Evolutionary conservation across 1,140 invertebrate genomes (phyloP).

Genomic region (Brachionus koreanus): DNA sequence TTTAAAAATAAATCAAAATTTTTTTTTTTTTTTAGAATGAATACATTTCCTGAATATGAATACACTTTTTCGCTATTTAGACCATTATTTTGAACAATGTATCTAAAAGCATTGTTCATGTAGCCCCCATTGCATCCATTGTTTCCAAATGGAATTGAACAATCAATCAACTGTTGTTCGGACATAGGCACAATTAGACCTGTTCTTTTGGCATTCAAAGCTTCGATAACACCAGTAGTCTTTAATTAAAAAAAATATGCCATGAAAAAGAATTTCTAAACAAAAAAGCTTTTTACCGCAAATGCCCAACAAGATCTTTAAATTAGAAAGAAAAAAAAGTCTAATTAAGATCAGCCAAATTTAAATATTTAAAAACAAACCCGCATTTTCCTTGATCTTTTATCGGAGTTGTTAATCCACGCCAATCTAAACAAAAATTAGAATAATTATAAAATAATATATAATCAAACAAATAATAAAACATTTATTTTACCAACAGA

Average conservation of each 20-base stretch:
- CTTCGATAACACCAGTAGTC: constrained; percentile 34
- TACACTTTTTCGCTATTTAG: neutral
- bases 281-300: neutral
- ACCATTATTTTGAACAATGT: constrained; percentile 52
- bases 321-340: neutral
- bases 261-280: neutral
- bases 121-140: constrained; percentile 48
- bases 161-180: constrained; percentile 95
- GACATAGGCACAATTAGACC: neutral
- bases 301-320: constrained; percentile 10
- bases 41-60: constrained; percentile 28
- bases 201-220: neutral
- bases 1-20: neutral
- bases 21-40: neutral
- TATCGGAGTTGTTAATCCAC: constrained; percentile 30
- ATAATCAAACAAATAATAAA: neutral
- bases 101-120: constrained; percentile 51
- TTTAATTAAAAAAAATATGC: neutral
- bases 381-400: constrained; percentile 44
- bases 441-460: neutral
- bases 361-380: neutral
- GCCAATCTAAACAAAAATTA: neutral
- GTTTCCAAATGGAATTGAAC: constrained; percentile 63
- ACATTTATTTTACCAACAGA: neutral
- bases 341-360: neutral